Evolutionary conservation across 2,888 invertebrate species (phyloP).

Genomic region (Eupelmus urozonus): DNA sequence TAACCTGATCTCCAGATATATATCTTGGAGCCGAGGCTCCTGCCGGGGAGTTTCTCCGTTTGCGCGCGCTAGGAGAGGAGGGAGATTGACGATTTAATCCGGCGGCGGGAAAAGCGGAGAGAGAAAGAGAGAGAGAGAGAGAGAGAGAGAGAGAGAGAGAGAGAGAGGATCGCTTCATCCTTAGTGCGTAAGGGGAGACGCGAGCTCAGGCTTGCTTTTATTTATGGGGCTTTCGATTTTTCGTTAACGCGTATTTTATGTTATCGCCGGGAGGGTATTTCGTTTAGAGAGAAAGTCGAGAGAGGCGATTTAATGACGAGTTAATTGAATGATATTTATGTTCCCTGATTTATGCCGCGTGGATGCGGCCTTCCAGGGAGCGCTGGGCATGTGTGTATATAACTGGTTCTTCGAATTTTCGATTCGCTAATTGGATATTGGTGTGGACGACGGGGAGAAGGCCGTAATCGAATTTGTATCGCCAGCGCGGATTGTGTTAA

Average conservation of each 20-base stretch:
- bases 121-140: background rate
- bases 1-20: constrained; percentile 43
- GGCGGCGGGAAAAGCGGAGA: constrained; percentile 37
- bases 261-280: constrained; percentile 8
- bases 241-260: constrained; percentile 43
- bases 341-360: constrained; percentile 26
- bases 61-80: constrained; percentile 8
- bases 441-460: no score
- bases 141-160: background rate
- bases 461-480: constrained; percentile 44
- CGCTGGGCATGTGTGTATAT: background rate
- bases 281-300: constrained; percentile 43
- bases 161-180: constrained; percentile 41
- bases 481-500: background rate
- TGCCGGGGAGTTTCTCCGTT: constrained; percentile 35
- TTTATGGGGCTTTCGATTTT: constrained; percentile 53
- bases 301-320: constrained; percentile 52
- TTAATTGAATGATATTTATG: constrained; percentile 58
- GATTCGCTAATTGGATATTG: constrained; percentile 46
- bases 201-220: background rate
- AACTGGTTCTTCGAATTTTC: constrained; percentile 11
- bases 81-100: constrained; percentile 58
- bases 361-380: background rate
- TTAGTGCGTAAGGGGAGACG: constrained; percentile 18
- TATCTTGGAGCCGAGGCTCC: constrained; percentile 30